Conservation (phyloP, 2,113 vertebrate species). For the Zosterops pallidus region DNA sequence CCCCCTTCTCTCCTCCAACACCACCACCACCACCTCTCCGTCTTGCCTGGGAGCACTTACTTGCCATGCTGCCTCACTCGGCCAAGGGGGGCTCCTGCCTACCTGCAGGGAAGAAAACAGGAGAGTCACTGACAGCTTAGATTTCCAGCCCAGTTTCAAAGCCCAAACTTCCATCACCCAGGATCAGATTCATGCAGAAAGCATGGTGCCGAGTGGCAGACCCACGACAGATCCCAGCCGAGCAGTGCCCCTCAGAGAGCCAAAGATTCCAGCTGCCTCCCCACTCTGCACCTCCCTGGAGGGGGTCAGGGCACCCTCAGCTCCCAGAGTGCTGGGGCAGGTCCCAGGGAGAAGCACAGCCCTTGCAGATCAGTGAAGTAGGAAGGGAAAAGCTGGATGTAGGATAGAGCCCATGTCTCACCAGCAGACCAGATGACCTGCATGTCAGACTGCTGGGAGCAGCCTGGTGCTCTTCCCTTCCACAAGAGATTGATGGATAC, state of each 20-base stretch:
- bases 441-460: neutral
- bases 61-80: constrained; percentile 70
- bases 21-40: neutral
- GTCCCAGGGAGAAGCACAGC: neutral
- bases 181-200: neutral
- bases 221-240: accelerated
- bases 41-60: constrained; percentile 61
- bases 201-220: neutral
- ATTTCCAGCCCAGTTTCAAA: neutral
- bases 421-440: neutral
- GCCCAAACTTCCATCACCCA: neutral
- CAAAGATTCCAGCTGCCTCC: neutral
- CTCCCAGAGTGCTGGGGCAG: neutral
- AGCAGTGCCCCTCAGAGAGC: neutral
- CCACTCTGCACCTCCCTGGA: neutral
- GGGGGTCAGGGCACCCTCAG: neutral
- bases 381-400: neutral
- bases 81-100: constrained; percentile 17
- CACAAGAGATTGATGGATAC: neutral
- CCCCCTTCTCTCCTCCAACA: neutral
- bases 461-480: neutral
- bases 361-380: neutral
- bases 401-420: neutral
- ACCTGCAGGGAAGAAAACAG: constrained; percentile 66
- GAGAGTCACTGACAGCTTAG: neutral